A percentile compares a stretch with the other conserved stretches of the same genome.
These are phyloP conservation scores for Hystrix brachyura DNA, from an alignment of 2,113 vertebrate species.

Conservation along the genomic window DNA sequence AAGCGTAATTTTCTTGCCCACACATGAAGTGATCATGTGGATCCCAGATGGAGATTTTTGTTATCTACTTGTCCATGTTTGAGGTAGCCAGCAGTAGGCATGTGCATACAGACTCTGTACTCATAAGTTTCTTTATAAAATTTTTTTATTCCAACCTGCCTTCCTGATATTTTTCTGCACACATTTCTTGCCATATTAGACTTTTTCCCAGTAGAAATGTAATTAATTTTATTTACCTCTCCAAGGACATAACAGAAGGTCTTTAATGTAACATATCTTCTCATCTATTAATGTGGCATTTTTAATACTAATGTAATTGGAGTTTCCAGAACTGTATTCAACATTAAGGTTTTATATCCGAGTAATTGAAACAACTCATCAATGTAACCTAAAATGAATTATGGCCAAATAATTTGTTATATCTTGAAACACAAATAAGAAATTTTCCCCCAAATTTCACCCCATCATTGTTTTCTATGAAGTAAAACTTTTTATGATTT, in stretches of 20 bases:
- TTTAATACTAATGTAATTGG: constrained; percentile 82
- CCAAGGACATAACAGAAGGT: constrained; percentile 77
- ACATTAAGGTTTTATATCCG: constrained; percentile 69
- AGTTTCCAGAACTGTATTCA: constrained; percentile 73
- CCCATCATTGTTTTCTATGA: constrained; percentile 11
- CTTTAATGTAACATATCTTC: constrained; percentile 79
- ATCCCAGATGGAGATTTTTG: constrained; percentile 78
- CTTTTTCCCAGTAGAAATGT: constrained; percentile 74
- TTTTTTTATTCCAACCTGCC: neutral
- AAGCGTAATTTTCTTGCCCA: constrained; percentile 67
- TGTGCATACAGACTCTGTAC: constrained; percentile 8
- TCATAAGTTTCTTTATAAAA: neutral
- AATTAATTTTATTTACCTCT: constrained; percentile 85
- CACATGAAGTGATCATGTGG: constrained; percentile 75
- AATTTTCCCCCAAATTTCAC: neutral
- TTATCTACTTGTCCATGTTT: neutral
- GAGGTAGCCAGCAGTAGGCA: constrained; percentile 16
- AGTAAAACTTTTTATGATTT: neutral
- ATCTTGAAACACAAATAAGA: constrained; percentile 50
- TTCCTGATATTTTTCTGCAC: constrained; percentile 68
- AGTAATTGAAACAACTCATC: constrained; percentile 70
- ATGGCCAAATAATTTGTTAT: constrained; percentile 38
- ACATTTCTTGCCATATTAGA: constrained; percentile 69
- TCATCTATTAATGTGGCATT: constrained; percentile 79
- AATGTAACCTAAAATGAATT: constrained; percentile 15